Evolutionary conservation across 1,140 invertebrate species (phyloP).

Genomic region (Diplogasteroides magnus): DNA sequence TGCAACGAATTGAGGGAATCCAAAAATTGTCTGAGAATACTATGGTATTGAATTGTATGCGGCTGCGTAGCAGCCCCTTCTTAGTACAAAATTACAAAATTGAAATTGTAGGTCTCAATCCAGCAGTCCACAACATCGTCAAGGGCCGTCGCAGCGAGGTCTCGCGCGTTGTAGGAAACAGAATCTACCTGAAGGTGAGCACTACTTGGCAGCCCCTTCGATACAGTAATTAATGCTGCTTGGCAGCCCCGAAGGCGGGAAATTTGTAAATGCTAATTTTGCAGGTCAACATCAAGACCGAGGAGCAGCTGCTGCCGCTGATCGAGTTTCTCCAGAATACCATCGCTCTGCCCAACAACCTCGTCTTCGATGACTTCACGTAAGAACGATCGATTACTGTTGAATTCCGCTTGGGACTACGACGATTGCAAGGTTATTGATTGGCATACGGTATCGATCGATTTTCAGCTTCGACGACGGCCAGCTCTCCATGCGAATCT

Average conservation of each 20-base stretch:
- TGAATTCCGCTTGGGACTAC: background rate
- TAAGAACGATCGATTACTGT: constrained; percentile 11
- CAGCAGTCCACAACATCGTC: constrained; percentile 53
- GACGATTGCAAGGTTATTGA: too few relatives aligned
- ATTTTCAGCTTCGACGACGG: constrained; percentile 44
- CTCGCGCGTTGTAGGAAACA: constrained; percentile 49
- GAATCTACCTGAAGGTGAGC: constrained; percentile 43
- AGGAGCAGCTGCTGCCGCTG: constrained; percentile 21
- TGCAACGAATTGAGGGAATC: too few relatives aligned
- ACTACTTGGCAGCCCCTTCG: constrained; percentile 30
- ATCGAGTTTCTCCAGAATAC: constrained; percentile 45
- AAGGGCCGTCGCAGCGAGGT: constrained; percentile 41
- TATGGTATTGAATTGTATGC: constrained; percentile 2
- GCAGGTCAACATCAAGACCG: constrained; percentile 41
- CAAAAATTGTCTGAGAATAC: too few relatives aligned
- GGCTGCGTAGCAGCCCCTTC: background rate
- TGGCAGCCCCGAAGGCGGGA: too few relatives aligned
- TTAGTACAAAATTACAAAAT: constrained; percentile 7
- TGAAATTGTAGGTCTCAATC: constrained; percentile 28
- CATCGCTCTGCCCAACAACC: constrained; percentile 46
- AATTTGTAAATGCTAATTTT: constrained; percentile 36
- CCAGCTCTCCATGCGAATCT: constrained; percentile 51
- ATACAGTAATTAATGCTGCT: too few relatives aligned
- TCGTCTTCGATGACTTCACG: constrained; percentile 52
- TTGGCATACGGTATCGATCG: background rate